Conservation (phyloP, 2,797 vertebrate species). For the Lacerta viridis region DNA sequence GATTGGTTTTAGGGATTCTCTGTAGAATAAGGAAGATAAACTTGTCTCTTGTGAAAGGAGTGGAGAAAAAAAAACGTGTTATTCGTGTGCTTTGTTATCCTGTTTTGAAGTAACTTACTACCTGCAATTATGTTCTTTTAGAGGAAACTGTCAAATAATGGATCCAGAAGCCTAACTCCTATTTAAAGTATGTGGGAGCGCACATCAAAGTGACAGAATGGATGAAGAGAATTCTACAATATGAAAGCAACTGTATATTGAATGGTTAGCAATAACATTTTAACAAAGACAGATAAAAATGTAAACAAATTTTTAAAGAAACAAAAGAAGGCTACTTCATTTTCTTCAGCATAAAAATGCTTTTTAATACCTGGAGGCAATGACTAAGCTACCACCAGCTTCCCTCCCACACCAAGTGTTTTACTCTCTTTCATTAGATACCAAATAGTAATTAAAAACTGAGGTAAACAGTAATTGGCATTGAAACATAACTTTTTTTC, state of each 20-base stretch:
- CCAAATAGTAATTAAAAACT: neutral
- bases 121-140: neutral
- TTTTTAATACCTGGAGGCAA: neutral
- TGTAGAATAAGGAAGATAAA: neutral
- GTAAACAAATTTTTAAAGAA: neutral
- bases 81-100: neutral
- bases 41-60: neutral
- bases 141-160: neutral
- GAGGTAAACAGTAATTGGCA: conserved; percentile 42
- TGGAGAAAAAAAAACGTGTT: neutral
- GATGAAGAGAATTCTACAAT: neutral
- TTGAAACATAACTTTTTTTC: conserved; percentile 58
- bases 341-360: conserved; percentile 50
- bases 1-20: neutral
- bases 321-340: accelerated
- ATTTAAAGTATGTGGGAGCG: neutral
- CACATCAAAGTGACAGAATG: neutral
- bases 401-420: conserved; percentile 16
- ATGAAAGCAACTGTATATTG: neutral
- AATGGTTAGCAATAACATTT: neutral
- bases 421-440: conserved; percentile 55
- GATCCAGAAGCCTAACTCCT: neutral
- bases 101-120: neutral
- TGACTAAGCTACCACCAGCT: conserved; percentile 23
- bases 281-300: neutral